These are phyloP conservation scores for Actias luna DNA, from an alignment of 2,888 invertebrate species.

Conservation along the genomic window DNA sequence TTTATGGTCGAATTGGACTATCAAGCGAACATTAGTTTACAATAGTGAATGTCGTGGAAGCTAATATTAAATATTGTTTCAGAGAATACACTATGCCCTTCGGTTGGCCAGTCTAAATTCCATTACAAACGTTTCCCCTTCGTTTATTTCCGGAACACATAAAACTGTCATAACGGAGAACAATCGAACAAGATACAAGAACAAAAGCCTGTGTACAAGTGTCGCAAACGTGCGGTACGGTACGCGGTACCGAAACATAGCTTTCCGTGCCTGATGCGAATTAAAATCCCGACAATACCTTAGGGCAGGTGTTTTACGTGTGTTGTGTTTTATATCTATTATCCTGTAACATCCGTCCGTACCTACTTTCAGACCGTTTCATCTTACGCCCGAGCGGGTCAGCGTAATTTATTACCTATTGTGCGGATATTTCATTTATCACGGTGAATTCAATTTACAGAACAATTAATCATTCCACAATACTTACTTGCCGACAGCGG, in stretches of 20 bases:
- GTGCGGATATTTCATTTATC: slow-evolving; percentile 81
- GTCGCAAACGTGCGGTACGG: not conserved
- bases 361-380: slow-evolving; percentile 74
- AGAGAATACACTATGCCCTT: not conserved
- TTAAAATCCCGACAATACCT: slow-evolving; percentile 58
- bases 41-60: not conserved
- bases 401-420: slow-evolving; percentile 82
- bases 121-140: not conserved
- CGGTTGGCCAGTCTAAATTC: not conserved
- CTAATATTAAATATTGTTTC: not conserved
- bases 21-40: too few species aligned
- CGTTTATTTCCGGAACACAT: slow-evolving; percentile 4
- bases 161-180: slow-evolving; percentile 6
- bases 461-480: slow-evolving; percentile 81
- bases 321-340: slow-evolving; percentile 70
- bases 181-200: slow-evolving; percentile 13
- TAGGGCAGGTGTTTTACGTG: slow-evolving; percentile 66
- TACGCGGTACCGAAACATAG: slow-evolving; percentile 5
- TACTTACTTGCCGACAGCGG: slow-evolving; percentile 77
- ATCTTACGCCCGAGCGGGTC: slow-evolving; percentile 76
- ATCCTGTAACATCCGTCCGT: slow-evolving; percentile 64
- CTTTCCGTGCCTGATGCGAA: slow-evolving; percentile 40
- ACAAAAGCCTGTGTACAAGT: slow-evolving; percentile 10
- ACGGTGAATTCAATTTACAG: slow-evolving; percentile 81
- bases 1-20: too few species aligned